Conservation (phyloP, 2,113 vertebrate species). For the Peucedramus taeniatus region DNA sequence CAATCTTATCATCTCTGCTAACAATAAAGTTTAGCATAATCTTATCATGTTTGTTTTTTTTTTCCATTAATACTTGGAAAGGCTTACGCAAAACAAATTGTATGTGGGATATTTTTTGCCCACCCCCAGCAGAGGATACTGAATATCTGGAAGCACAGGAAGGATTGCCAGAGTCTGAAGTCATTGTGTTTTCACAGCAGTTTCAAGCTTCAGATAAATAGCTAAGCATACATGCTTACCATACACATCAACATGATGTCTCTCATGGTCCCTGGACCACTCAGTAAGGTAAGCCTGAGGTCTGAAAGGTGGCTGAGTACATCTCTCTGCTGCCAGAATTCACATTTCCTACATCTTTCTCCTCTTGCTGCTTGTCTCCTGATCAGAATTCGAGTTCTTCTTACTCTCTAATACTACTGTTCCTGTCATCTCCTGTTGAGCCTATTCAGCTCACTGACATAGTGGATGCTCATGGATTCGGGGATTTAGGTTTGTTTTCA, state of each 20-base stretch:
- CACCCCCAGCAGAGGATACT: neutral
- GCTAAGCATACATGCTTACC: neutral
- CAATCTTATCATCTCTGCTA: neutral
- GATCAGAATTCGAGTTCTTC: neutral
- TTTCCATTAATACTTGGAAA: neutral
- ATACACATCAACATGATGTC: neutral
- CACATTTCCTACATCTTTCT: neutral
- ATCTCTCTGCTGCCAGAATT: neutral
- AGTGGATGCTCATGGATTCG: neutral
- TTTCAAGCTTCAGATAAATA: slow-evolving; percentile 51
- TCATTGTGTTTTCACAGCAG: neutral
- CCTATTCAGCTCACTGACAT: neutral
- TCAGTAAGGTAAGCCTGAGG: neutral
- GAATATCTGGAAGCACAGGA: neutral
- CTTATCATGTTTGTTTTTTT: neutral
- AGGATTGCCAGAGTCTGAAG: slow-evolving; percentile 17
- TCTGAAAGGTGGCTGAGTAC: neutral
- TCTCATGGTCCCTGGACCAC: neutral
- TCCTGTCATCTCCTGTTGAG: neutral
- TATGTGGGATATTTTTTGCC: neutral
- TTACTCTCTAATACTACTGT: no score
- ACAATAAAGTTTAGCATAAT: neutral
- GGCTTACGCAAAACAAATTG: neutral
- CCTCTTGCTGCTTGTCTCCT: neutral
- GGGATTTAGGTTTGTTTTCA: neutral